phyloP scores from a whole-genome alignment of 2,797 vertebrate species.

The Ispidina lecontei region DNA sequence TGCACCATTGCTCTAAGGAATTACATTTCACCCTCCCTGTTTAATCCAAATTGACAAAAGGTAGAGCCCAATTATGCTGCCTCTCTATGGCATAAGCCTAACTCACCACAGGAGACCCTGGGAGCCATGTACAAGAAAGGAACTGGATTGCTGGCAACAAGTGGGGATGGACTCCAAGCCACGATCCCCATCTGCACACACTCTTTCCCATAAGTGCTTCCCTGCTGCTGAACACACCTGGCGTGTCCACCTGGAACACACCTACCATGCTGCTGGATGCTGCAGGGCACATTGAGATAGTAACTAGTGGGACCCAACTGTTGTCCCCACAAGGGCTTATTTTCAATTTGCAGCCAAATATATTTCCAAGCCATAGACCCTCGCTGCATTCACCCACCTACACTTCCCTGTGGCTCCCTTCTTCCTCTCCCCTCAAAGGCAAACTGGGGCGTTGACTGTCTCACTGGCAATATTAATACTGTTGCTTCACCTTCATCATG shows the following conservation, averaged over 20 bases:
- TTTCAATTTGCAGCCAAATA: conserved; percentile 77
- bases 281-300: conserved; percentile 67
- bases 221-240: conserved; percentile 68
- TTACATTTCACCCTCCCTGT: neutral
- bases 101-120: neutral
- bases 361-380: conserved; percentile 76
- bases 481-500: conserved; percentile 11
- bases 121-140: neutral
- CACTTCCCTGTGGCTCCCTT: conserved; percentile 25
- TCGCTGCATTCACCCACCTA: conserved; percentile 48
- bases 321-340: conserved; percentile 77
- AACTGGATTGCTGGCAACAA: conserved; percentile 16
- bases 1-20: neutral
- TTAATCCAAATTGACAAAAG: neutral
- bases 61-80: neutral
- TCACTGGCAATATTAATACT: conserved; percentile 43
- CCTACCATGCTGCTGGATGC: conserved; percentile 70
- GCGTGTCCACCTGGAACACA: conserved; percentile 61
- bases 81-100: neutral
- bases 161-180: conserved; percentile 33
- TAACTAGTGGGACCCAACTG: conserved; percentile 67
- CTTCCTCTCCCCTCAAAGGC: conserved; percentile 10
- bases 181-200: neutral
- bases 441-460: conserved; percentile 52
- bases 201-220: conserved; percentile 70